Percentiles rank a stretch among this genome's conserved stretches.
Evolutionary conservation across 2,113 vertebrate species (phyloP).

Genomic region (Platysternon megacephalum): DNA sequence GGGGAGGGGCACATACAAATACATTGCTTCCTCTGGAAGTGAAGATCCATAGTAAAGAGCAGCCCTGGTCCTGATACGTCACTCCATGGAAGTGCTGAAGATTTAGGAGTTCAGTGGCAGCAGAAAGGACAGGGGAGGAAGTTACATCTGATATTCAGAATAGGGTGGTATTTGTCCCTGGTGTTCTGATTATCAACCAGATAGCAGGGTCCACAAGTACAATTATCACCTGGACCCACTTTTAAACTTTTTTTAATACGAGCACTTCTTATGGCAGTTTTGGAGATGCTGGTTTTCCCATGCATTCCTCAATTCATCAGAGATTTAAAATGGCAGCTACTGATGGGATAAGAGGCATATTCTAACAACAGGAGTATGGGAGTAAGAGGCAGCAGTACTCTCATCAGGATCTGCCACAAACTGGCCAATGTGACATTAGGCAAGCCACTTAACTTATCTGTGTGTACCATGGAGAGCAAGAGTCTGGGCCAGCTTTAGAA

Average conservation of each 20-base stretch:
- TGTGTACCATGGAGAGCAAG: background rate
- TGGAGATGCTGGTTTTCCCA: background rate
- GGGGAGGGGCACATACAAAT: background rate
- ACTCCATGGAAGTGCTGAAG: background rate
- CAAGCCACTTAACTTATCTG: background rate
- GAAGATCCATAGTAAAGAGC: background rate
- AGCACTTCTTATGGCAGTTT: background rate
- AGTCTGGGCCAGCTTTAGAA: background rate
- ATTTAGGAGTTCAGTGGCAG: background rate
- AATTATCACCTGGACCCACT: background rate
- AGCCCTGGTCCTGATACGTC: slow-evolving; percentile 10
- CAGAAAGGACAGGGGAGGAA: background rate
- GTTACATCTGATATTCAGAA: background rate
- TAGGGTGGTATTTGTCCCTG: background rate
- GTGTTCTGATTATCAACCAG: background rate
- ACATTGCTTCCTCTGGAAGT: background rate
- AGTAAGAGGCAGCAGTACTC: background rate
- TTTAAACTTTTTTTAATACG: background rate
- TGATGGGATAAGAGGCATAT: background rate
- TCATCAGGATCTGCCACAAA: background rate
- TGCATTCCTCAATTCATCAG: background rate
- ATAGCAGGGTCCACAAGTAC: background rate
- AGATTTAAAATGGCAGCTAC: background rate
- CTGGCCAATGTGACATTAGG: background rate
- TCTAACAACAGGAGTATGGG: background rate